Conservation (phyloP, 53 echinoderm and acorn worm genomes). For the Holothuria leucospilota region DNA sequence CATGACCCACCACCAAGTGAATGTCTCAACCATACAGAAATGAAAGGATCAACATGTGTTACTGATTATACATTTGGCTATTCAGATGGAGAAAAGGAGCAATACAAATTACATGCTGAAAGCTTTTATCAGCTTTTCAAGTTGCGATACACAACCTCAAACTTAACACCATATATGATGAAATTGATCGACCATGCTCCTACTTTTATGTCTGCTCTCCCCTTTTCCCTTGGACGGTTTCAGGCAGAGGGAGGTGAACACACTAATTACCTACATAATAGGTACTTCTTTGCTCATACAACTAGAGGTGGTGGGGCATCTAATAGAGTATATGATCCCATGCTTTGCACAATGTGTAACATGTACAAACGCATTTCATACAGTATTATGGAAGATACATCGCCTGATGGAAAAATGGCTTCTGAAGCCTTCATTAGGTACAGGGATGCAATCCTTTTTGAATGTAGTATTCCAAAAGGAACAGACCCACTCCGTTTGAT, state of each 20-base stretch:
- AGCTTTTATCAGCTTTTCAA: background rate
- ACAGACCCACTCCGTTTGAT: background rate
- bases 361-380: constrained; percentile 14
- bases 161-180: constrained; percentile 40
- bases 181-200: constrained; percentile 24
- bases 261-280: constrained; percentile 61
- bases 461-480: background rate
- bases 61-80: constrained; percentile 27
- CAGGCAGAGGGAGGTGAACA: constrained; percentile 75
- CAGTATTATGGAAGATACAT: background rate
- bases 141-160: background rate
- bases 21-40: background rate
- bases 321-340: constrained; percentile 38
- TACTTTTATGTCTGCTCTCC: background rate
- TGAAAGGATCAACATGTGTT: background rate
- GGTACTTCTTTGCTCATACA: constrained; percentile 61
- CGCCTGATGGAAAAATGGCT: background rate
- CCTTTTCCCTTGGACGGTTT: constrained; percentile 10
- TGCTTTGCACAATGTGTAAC: background rate
- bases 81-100: background rate
- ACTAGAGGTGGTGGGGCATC: constrained; percentile 63
- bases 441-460: background rate
- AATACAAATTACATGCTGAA: constrained; percentile 20
- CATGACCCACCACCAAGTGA: constrained; percentile 3
- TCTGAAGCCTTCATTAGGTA: background rate